Evolutionary conservation across 2,113 vertebrate genomes (phyloP).

Genomic region (Eidolon helvum): DNA sequence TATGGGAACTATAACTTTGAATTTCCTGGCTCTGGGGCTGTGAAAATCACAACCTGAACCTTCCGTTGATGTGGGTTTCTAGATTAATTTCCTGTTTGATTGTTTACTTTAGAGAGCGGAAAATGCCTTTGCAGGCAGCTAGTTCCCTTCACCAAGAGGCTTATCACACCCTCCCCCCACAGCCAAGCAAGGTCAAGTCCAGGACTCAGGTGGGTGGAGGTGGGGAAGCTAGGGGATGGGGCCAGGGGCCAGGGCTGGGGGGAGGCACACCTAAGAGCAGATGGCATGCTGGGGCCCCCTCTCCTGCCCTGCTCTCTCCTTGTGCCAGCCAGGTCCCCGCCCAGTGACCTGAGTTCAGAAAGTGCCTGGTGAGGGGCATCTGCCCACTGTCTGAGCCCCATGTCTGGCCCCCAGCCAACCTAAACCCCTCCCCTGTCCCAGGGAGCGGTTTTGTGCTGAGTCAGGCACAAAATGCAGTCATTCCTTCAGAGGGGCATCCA

Average conservation of each 20-base stretch:
- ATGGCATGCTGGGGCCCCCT: not conserved
- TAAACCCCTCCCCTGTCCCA: not conserved
- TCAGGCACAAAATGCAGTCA: not conserved
- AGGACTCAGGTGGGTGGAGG: conserved; percentile 61
- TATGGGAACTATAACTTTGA: conserved; percentile 77
- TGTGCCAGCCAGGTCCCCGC: not conserved
- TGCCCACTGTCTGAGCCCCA: not conserved
- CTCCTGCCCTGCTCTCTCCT: not conserved
- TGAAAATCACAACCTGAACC: conserved; percentile 81
- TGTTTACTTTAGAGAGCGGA: conserved; percentile 79
- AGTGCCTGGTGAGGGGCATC: not conserved
- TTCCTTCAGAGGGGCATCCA: not conserved
- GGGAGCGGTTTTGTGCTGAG: not conserved
- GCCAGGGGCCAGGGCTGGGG: not conserved
- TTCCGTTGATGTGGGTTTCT: conserved; percentile 78
- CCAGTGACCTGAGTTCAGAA: not conserved
- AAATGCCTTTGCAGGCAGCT: conserved; percentile 76
- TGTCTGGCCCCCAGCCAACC: not conserved
- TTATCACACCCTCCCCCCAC: conserved; percentile 52
- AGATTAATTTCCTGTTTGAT: conserved; percentile 81
- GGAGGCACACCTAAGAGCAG: not conserved
- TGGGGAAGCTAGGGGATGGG: not conserved
- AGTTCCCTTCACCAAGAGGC: conserved; percentile 40
- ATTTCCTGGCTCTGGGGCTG: conserved; percentile 78
- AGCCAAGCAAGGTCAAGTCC: conserved; percentile 68